Evolutionary conservation across 2,113 vertebrate genomes (phyloP), one percentile per base, ranked within the genome.

Genomic region (Coregonus clupeaformis): DNA sequence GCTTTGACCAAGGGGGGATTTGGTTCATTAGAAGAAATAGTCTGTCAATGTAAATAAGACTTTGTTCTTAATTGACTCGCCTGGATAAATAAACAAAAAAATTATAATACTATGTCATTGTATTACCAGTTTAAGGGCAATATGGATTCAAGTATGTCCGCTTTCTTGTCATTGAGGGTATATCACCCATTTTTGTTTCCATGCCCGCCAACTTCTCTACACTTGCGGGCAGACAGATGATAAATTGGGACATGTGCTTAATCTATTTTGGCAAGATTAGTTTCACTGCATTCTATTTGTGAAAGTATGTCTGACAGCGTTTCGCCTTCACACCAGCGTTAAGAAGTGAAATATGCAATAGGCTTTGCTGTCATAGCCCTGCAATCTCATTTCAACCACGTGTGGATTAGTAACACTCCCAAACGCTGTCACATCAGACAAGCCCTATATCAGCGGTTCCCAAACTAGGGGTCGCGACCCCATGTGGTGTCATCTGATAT

Each of bases 241-340:
- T 20, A 68, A 68, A 80, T 52, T 22, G 67, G 85, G 69, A 77
- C 18, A 63, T 45, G 69, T 45, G 69, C 66, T 71, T 80, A 75
- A 81, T 84, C 67, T 79, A 69, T 82, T 75, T 84, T 77, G 77
- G 76, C 36, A 77, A 75, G 82, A 87, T 85, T 78, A 71, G 67
- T 81, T 86, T 82, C 71, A 72, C 69, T 45, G 62, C 47, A 27
- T 55, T 76, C 9, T 1, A 27, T 85, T 76, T 74, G 32, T 27
- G 49, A 16, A 69, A 71, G 70, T 74, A 63, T 55, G 1, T 69
- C 55, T 77, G 79, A 80, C 75, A 49, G 75, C 25, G 7, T 25
- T 60, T 32, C 20, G 57, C 80, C 57, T 47, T 66, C 20, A 64
- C 76, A 68, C 27, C 30, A 12, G 60, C 47, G 79, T 77, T 77